These are phyloP conservation scores for Coilia nasus DNA, from an alignment of 2,797 vertebrate genomes.

Conservation along the genomic window DNA sequence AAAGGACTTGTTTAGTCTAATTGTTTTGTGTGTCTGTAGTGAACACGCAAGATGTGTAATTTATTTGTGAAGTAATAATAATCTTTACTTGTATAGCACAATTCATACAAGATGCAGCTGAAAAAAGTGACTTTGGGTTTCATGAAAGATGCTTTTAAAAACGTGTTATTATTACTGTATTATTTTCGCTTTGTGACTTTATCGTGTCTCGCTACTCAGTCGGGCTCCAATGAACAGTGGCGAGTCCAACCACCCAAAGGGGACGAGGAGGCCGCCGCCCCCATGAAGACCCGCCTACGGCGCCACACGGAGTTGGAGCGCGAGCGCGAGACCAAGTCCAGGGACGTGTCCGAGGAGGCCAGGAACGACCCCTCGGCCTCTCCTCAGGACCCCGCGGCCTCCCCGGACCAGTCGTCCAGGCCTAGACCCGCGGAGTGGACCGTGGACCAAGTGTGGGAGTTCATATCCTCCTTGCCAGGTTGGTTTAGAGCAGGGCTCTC, in stretches of 20 bases:
- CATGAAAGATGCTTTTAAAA: too few species aligned
- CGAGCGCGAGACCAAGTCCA: conserved; percentile 73
- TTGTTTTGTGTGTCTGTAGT: too few species aligned
- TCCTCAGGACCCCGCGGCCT: conserved; percentile 69
- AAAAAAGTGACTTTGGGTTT: too few species aligned
- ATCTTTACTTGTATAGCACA: too few species aligned
- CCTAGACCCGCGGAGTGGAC: conserved; percentile 87
- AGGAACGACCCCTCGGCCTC: conserved; percentile 65
- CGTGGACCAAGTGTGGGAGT: conserved; percentile 92
- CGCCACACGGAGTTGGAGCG: conserved; percentile 79
- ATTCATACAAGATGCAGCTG: too few species aligned
- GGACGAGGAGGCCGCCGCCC: conserved; percentile 73
- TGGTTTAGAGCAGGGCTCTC: conserved; percentile 33
- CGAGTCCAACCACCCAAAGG: conserved; percentile 57
- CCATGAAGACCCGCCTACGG: conserved; percentile 87
- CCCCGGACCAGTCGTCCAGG: conserved; percentile 64
- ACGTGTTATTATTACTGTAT: too few species aligned
- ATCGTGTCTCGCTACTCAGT: conserved; percentile 26
- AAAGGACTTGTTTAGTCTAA: too few species aligned
- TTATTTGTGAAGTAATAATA: too few species aligned
- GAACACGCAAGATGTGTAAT: neutral
- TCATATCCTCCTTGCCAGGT: conserved; percentile 94
- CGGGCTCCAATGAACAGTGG: conserved; percentile 51
- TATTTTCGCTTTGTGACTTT: neutral
- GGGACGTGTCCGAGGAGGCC: conserved; percentile 78